These are phyloP conservation scores for Podilymbus podiceps DNA, from an alignment of 2,113 vertebrate genomes.

Conservation along the genomic window DNA sequence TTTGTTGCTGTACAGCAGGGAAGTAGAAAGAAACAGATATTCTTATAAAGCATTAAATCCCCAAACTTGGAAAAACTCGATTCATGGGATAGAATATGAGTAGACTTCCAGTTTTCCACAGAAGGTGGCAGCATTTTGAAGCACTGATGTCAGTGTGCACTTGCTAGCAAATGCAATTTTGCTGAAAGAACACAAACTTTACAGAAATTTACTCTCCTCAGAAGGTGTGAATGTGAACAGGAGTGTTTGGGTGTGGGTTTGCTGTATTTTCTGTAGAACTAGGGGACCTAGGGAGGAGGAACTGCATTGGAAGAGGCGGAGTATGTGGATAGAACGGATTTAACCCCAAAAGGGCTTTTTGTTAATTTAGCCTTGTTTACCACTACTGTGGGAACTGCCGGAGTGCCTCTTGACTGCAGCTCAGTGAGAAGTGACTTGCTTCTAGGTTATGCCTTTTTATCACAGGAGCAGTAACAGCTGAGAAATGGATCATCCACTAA, in stretches of 20 bases:
- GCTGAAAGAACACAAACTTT: background rate
- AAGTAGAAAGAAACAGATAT: background rate
- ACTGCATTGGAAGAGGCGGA: background rate
- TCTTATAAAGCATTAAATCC: background rate
- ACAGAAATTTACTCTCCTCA: background rate
- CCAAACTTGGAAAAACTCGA: background rate
- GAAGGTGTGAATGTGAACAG: background rate
- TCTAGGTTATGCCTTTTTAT: background rate
- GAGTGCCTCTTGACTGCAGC: background rate
- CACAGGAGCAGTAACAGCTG: background rate
- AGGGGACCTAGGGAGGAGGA: background rate
- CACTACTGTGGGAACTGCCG: background rate
- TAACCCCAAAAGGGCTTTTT: background rate
- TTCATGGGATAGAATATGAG: background rate
- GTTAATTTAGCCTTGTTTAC: background rate
- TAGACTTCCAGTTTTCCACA: background rate
- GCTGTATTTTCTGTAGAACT: background rate
- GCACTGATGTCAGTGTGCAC: background rate
- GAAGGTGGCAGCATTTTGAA: slow-evolving; percentile 47
- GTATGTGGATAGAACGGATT: background rate
- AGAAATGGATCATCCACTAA: background rate
- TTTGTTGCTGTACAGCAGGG: background rate
- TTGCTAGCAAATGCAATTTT: background rate
- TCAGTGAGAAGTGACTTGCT: background rate
- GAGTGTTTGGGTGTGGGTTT: background rate